phyloP scores from a whole-genome alignment of 2,888 invertebrate species.

The Lasioglossum lativentre region DNA sequence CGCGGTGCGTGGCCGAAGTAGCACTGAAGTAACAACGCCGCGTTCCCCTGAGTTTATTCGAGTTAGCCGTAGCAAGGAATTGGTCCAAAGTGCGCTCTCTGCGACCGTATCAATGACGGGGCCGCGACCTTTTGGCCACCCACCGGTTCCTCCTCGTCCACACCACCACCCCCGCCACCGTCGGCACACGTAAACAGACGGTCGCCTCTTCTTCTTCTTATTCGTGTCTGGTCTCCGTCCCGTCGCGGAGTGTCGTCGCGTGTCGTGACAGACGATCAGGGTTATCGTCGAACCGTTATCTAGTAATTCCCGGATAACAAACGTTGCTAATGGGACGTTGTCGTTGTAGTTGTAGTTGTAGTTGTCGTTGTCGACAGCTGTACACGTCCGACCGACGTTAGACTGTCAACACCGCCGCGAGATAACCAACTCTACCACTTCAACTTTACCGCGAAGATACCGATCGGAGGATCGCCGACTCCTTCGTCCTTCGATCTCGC shows the following conservation, averaged over 20 bases:
- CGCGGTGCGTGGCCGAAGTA: slow-evolving; percentile 79
- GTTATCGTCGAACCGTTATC: slow-evolving; percentile 73
- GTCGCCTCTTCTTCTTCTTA: slow-evolving; percentile 9
- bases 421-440: background rate
- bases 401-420: slow-evolving; percentile 31
- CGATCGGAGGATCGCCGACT: background rate
- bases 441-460: background rate
- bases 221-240: slow-evolving; percentile 3
- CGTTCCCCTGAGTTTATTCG: slow-evolving; percentile 80
- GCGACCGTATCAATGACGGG: slow-evolving; percentile 78
- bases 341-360: background rate
- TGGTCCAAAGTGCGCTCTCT: slow-evolving; percentile 82
- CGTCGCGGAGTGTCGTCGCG: slow-evolving; percentile 34
- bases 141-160: slow-evolving; percentile 41
- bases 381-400: slow-evolving; percentile 8
- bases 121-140: slow-evolving; percentile 77
- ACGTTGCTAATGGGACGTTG: slow-evolving; percentile 30
- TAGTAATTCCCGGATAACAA: slow-evolving; percentile 71
- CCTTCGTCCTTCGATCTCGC: background rate
- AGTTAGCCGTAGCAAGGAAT: slow-evolving; percentile 76
- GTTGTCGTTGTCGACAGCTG: slow-evolving; percentile 9
- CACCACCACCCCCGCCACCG: slow-evolving; percentile 12
- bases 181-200: slow-evolving; percentile 45
- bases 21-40: slow-evolving; percentile 80
- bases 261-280: slow-evolving; percentile 58